A percentile compares a stretch with the other conserved stretches of the same genome.
phyloP scores from a whole-genome alignment of 2,888 invertebrate species.

The Cylindroiulus punctatus region DNA sequence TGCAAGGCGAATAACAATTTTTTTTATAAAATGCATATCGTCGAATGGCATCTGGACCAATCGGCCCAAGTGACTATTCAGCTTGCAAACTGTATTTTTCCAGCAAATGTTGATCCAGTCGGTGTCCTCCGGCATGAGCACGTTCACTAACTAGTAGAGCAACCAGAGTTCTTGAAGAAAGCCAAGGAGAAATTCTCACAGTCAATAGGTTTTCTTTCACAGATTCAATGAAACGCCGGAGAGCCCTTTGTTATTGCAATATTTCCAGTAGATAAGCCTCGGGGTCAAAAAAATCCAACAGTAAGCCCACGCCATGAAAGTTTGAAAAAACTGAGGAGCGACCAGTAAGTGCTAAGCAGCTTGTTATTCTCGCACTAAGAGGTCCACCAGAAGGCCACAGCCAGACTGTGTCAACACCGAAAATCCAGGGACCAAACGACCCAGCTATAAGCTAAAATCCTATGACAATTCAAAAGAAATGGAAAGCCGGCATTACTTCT shows the following conservation, averaged over 20 bases:
- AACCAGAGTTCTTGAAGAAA: neutral
- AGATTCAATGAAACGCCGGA: neutral
- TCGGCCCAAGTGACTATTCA: neutral
- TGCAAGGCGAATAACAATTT: neutral
- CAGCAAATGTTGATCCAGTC: neutral
- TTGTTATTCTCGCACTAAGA: slow-evolving; percentile 24
- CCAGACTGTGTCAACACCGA: neutral
- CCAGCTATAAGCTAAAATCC: neutral
- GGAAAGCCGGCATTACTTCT: slow-evolving; percentile 1
- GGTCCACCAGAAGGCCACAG: neutral
- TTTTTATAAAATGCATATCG: neutral
- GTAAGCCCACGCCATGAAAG: neutral
- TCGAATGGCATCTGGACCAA: neutral
- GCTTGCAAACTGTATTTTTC: neutral
- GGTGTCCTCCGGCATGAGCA: neutral
- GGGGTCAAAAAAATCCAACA: neutral
- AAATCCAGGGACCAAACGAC: neutral
- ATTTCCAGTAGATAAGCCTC: slow-evolving; percentile 9
- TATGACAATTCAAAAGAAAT: no score
- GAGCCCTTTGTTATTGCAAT: slow-evolving; percentile 24
- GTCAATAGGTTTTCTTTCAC: neutral
- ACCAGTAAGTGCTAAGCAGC: slow-evolving; percentile 16
- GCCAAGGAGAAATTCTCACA: neutral
- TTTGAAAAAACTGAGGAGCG: neutral
- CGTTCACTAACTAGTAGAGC: neutral